Base-by-base conservation (phyloP, 1,140 invertebrate genomes). In the Drosophila leontia region DNA sequence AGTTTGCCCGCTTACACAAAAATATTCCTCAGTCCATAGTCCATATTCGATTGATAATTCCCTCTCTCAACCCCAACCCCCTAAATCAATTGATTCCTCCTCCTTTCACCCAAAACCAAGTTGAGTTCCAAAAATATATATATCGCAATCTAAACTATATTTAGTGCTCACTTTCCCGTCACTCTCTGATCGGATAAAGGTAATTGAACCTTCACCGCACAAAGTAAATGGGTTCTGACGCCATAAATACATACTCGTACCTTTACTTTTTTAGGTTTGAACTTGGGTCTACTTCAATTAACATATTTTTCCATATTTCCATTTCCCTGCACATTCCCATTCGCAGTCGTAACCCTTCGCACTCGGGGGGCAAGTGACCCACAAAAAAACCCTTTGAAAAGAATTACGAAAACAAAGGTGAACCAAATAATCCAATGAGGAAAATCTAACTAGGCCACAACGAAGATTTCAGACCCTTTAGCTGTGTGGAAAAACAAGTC, bases 131-230 rank as follows among this genome's bases (percentile, higher is more conserved):
- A 62, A 62, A 61, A n/a, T 37, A 45, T 13, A 29, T 13, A 26
- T 56, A 35, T 23, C 12, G 11, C 56, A 62, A 35, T 29, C 57
- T 65, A 19, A 67, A 67, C 64, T 67, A 67, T 64, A 48, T 64
- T 67, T 67, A 48, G 63, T 63, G 63, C 63, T 67, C 35, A 34
- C 15, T 19, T 35, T 44, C 9, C 41, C 61, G 42, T 32, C 64
- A 47, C 26, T 19, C 47, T 48, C 11, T 42, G 47, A 75, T 72
- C 57, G 48, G 32, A 48, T 17, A 57, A 61, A 62, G 58, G 55
- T 75, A 79, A 79, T 78, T 67, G 58, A 64, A 68, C 68, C 80
- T 84, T 83, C 65, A 72, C 71, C 81, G 39, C 51, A 58, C 71
- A 47, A 62, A 64, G 60, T 50, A 70, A 71, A 82, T 65, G 80